A percentile compares a stretch with the other conserved stretches of the same genome.
phyloP scores from a whole-genome alignment of 2,888 invertebrate genomes.

The Chymomyza caudatula region DNA sequence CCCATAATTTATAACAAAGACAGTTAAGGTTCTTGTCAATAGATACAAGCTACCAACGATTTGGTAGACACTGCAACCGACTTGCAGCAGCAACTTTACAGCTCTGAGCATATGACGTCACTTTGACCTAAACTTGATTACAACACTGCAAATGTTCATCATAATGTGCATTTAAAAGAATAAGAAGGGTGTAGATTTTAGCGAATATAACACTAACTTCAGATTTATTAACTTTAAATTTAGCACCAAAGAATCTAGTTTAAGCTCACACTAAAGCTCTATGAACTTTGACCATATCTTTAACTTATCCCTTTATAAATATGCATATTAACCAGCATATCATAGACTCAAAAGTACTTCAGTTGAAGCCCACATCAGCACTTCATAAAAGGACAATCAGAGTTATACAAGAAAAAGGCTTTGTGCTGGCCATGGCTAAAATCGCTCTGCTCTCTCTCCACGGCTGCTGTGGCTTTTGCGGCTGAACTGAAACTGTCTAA shows the following conservation, averaged over 20 bases:
- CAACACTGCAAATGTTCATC: no score
- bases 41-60: no score
- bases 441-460: not conserved
- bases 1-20: no score
- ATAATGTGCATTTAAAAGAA: no score
- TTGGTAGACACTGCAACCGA: no score
- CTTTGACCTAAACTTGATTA: no score
- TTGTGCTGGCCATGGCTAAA: conserved; percentile 12
- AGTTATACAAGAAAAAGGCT: not conserved
- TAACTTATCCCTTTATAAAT: not conserved
- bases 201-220: no score
- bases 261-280: not conserved
- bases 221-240: no score
- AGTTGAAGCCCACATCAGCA: conserved; percentile 41
- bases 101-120: no score
- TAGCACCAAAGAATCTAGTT: not conserved
- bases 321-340: conserved; percentile 1
- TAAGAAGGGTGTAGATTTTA: no score
- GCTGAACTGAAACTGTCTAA: conserved; percentile 36
- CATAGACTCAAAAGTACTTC: not conserved
- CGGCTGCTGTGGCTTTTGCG: not conserved
- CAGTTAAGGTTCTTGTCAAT: no score
- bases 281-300: not conserved
- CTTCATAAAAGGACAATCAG: conserved; percentile 62
- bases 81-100: no score